Conservation (phyloP, 2,797 vertebrate genomes). For the Schizopygopsis pylzovi region DNA sequence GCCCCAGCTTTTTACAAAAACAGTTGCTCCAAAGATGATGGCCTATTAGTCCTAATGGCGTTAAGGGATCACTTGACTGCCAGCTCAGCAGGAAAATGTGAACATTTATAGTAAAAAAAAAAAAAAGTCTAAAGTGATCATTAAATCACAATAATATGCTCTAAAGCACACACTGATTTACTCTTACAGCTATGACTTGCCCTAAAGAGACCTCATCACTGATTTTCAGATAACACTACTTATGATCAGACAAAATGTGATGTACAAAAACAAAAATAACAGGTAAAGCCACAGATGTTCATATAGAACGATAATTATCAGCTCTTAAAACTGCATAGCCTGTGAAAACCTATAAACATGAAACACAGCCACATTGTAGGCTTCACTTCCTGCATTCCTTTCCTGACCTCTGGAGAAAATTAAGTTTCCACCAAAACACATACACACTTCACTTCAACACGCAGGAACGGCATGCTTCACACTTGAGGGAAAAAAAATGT, state of each 20-base stretch:
- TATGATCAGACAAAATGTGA: conserved; percentile 1
- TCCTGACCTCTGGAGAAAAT: conserved; percentile 12
- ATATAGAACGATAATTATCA: not conserved
- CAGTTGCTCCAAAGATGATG: conserved; percentile 52
- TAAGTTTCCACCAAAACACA: not conserved
- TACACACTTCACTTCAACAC: conserved; percentile 8
- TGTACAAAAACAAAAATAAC: not conserved
- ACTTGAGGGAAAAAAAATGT: not conserved
- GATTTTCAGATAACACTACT: not conserved
- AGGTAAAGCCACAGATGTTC: not conserved
- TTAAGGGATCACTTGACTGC: conserved; percentile 52
- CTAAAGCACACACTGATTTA: not conserved
- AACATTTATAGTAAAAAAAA: not conserved
- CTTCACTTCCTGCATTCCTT: conserved; percentile 25
- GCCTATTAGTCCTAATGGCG: conserved; percentile 9
- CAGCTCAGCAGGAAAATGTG: conserved; percentile 18
- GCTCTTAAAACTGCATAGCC: not conserved
- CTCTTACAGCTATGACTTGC: not conserved
- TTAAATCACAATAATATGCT: not conserved
- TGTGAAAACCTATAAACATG: conserved; percentile 18
- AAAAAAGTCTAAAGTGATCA: not conserved
- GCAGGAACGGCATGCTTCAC: not conserved
- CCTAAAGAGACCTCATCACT: not conserved
- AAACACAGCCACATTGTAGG: conserved; percentile 35
- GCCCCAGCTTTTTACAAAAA: conserved; percentile 36